Percentiles rank a stretch among this genome's conserved stretches.
These are phyloP conservation scores for Acanthornis magna DNA, from an alignment of 2,797 vertebrate genomes.

Conservation along the genomic window DNA sequence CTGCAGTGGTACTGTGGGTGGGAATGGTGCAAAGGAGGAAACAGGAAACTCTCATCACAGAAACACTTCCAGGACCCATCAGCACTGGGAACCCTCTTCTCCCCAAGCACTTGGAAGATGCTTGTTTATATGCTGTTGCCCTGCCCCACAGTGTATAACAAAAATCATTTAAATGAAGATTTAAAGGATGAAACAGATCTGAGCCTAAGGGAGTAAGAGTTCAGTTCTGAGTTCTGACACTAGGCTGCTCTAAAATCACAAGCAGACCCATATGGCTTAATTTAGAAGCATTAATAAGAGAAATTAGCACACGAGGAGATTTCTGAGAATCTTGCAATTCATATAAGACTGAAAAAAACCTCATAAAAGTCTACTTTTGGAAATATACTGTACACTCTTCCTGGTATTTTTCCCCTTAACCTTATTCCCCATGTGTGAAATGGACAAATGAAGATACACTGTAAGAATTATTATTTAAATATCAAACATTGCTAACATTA, in stretches of 20 bases:
- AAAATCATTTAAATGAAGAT: not conserved
- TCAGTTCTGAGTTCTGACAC: not conserved
- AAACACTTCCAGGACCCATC: not conserved
- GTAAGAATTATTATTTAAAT: not conserved
- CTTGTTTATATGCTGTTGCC: not conserved
- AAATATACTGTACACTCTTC: not conserved
- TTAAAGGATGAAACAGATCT: not conserved
- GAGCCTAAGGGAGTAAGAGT: not conserved
- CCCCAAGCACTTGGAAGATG: not conserved
- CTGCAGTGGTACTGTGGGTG: not conserved
- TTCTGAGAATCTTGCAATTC: not conserved
- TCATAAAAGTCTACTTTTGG: not conserved
- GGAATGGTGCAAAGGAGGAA: not conserved
- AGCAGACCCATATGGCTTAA: not conserved
- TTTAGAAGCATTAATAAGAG: not conserved
- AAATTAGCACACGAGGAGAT: not conserved
- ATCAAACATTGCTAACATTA: not conserved
- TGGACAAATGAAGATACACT: not conserved
- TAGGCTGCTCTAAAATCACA: not conserved
- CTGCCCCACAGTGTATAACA: not conserved
- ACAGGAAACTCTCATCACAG: not conserved
- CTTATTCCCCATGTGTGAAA: not conserved
- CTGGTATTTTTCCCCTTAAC: not conserved
- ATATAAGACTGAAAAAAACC: not conserved
- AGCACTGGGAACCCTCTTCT: not conserved